phyloP scores from a whole-genome alignment of 2,888 invertebrate species.

The Xestia ashworthii region DNA sequence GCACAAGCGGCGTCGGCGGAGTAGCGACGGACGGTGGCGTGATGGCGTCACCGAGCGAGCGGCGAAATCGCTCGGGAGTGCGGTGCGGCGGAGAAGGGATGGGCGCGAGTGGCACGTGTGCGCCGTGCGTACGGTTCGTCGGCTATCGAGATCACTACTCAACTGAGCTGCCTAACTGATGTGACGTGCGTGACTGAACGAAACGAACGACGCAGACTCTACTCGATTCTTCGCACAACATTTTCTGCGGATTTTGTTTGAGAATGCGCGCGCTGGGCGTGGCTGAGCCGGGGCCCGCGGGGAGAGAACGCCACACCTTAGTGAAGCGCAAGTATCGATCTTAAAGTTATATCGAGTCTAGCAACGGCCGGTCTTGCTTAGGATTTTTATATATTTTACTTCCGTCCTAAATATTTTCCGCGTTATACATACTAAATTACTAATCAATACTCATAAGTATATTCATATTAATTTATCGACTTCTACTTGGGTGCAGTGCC shows the following conservation, averaged over 20 bases:
- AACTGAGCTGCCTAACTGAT: conserved; percentile 78
- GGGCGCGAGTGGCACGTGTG: conserved; percentile 83
- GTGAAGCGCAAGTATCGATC: conserved; percentile 81
- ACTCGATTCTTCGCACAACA: conserved; percentile 82
- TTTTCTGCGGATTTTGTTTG: conserved; percentile 85
- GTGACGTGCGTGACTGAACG: conserved; percentile 84
- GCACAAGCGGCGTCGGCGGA: conserved; percentile 63
- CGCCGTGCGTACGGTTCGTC: conserved; percentile 83
- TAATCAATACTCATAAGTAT: background rate
- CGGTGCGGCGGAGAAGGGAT: conserved; percentile 76
- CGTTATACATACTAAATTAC: background rate
- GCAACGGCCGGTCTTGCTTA: conserved; percentile 32
- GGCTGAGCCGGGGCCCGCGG: conserved; percentile 83
- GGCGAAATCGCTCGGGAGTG: conserved; percentile 74
- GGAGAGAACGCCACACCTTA: conserved; percentile 80
- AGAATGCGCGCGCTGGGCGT: conserved; percentile 88
- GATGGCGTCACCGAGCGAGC: conserved; percentile 75
- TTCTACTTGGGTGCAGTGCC: background rate
- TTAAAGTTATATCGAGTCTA: conserved; percentile 71
- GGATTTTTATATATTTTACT: conserved; percentile 19
- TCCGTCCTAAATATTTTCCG: background rate
- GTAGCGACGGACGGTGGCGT: conserved; percentile 68
- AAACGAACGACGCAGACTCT: conserved; percentile 75
- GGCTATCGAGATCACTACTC: conserved; percentile 84
- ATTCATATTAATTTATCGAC: background rate